phyloP scores from a whole-genome alignment of 2,113 vertebrate genomes.

The Leucosticte australis region DNA sequence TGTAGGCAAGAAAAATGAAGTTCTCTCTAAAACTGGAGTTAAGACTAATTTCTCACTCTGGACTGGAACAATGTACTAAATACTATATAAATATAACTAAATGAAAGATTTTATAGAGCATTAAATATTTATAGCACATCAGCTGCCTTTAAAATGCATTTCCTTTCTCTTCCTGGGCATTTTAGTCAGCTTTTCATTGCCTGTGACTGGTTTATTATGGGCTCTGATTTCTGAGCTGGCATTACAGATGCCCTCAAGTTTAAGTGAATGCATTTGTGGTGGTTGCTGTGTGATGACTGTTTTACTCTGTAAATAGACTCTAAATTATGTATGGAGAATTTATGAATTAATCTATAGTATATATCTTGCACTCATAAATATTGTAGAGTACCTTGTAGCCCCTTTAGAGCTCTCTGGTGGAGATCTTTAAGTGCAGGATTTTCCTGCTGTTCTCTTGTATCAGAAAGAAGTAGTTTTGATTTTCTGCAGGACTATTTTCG shows the following conservation, averaged over 20 bases:
- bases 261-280: constrained; percentile 19
- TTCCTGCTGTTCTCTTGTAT: not conserved
- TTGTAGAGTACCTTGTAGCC: not conserved
- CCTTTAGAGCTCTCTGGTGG: not conserved
- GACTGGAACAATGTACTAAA: not conserved
- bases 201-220: not conserved
- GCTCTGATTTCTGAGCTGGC: not conserved
- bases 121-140: constrained; percentile 37
- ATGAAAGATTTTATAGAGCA: constrained; percentile 12
- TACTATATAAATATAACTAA: constrained; percentile 28
- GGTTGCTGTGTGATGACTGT: constrained; percentile 3
- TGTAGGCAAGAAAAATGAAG: not conserved
- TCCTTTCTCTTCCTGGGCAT: not conserved
- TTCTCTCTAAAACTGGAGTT: not conserved
- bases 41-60: not conserved
- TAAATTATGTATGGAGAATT: constrained; percentile 63
- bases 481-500: not conserved
- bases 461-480: constrained; percentile 4
- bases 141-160: constrained; percentile 11
- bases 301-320: constrained; percentile 51
- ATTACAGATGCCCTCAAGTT: constrained; percentile 2
- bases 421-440: constrained; percentile 4
- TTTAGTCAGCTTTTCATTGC: not conserved
- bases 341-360: constrained; percentile 63
- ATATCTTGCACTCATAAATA: constrained; percentile 55